Conservation (phyloP, 2,113 vertebrate genomes). For the Corythornis madagascariensis region DNA sequence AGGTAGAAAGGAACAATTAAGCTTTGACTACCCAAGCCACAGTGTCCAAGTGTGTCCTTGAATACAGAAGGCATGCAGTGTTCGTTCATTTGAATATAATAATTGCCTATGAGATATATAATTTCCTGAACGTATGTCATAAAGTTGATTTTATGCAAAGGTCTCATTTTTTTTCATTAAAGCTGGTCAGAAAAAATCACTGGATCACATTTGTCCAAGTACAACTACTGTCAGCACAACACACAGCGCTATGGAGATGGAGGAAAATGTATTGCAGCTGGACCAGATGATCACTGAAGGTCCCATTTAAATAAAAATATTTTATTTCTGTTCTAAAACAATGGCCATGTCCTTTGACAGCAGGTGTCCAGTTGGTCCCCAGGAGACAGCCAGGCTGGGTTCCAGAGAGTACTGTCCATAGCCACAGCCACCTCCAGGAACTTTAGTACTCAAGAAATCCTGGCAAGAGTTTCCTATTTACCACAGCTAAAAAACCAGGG, state of each 20-base stretch:
- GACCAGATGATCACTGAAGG: neutral
- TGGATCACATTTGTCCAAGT: neutral
- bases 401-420: neutral
- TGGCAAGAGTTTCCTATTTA: neutral
- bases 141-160: neutral
- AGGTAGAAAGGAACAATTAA: neutral
- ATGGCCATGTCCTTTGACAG: accelerated
- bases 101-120: neutral
- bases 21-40: neutral
- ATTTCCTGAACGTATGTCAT: neutral
- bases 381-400: neutral
- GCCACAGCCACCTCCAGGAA: neutral
- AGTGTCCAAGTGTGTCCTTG: neutral
- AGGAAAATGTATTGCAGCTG: neutral
- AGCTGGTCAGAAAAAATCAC: neutral
- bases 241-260: neutral
- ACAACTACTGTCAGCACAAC: neutral
- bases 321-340: neutral
- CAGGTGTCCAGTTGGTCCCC: neutral
- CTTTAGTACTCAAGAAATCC: neutral
- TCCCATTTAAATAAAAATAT: neutral
- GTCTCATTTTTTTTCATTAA: neutral
- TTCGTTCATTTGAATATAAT: neutral
- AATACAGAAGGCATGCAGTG: neutral
- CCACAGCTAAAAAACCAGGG: neutral